Base-by-base conservation (phyloP, 23 tunicate genomes). In the Ciona savignyi region DNA sequence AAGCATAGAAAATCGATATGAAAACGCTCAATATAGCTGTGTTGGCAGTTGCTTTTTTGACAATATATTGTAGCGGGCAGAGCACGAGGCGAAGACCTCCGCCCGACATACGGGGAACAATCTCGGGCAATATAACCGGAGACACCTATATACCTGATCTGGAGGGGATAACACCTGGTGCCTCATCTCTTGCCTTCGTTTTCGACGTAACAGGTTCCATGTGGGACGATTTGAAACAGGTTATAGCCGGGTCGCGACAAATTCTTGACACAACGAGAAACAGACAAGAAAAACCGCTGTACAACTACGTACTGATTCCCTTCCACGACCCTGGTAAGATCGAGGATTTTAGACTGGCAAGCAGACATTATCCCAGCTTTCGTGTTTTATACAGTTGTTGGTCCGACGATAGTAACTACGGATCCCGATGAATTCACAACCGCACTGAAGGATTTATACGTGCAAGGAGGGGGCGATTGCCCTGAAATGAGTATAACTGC, bases 151-250 rank as follows among this genome's bases (percentile, higher is more conserved):
- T 63, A 31, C 85, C 93, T 27, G 73, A 91, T 66, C 31, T 85
- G 60, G 29, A 23, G 27, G 70, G 64, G 4, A 85, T 91, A 2
- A 72, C 83, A 4, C 86, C 97, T 22, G 97, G 97, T 0, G 78
- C 97, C 2, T 83, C 97, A 1, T 72, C 97, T 1, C 76, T 91
- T 25, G 99, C 99, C 0, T 95, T 95, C 72, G 99, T 95, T 32
- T 95, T 95, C 84, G 99, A 95, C 70, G 87, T 91, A 67, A 95
- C 99, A 0, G 99, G 99, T 21, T 95, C 99, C 2, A 95, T 95
- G 99, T 95, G 99, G 99, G 99, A 95, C 72, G 99, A 95, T 73
- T 73, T 95, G 78, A 77, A 79, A 65, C 95, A 95, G 65, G 99
- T 95, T 22, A 89, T 70, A 33, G 90, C 86, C 21, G 99, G 99